Conservation (phyloP, 1,140 invertebrate species). For the Rhopalosiphum padi region DNA sequence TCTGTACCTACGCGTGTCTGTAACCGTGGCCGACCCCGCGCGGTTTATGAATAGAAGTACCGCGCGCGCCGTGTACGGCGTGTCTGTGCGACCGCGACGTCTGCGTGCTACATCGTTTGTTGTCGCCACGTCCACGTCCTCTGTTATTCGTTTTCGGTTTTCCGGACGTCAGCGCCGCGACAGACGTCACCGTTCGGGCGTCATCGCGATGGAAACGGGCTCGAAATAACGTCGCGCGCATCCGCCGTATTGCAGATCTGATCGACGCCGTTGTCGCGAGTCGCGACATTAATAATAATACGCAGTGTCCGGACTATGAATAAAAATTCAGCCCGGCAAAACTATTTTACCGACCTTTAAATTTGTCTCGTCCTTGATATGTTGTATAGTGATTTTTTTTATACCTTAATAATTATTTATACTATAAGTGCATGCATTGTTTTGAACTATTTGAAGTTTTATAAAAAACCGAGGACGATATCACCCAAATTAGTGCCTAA, state of each 20-base stretch:
- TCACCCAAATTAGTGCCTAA: too few species aligned
- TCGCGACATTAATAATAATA: neutral
- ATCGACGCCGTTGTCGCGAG: too few species aligned
- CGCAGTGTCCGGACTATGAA: too few species aligned
- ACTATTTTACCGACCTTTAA: too few species aligned
- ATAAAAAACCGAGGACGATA: too few species aligned
- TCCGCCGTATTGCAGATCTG: neutral
- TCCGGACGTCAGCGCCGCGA: neutral
- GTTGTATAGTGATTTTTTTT: too few species aligned
- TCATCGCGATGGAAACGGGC: neutral
- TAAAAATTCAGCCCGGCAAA: too few species aligned
- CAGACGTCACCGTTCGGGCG: neutral
- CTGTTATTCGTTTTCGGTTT: neutral
- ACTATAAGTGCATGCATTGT: too few species aligned
- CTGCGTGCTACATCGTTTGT: neutral
- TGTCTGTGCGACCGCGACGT: neutral
- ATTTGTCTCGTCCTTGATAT: too few species aligned
- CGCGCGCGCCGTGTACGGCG: neutral
- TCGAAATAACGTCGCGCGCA: neutral
- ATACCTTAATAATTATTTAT: too few species aligned
- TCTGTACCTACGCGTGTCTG: too few species aligned
- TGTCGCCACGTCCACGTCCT: neutral
- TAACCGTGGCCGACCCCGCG: neutral
- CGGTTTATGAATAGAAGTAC: conserved; percentile 5
- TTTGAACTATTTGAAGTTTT: too few species aligned